These are phyloP conservation scores for Rhabdornis inornatus DNA, from an alignment of 2,113 vertebrate genomes.

Conservation along the genomic window DNA sequence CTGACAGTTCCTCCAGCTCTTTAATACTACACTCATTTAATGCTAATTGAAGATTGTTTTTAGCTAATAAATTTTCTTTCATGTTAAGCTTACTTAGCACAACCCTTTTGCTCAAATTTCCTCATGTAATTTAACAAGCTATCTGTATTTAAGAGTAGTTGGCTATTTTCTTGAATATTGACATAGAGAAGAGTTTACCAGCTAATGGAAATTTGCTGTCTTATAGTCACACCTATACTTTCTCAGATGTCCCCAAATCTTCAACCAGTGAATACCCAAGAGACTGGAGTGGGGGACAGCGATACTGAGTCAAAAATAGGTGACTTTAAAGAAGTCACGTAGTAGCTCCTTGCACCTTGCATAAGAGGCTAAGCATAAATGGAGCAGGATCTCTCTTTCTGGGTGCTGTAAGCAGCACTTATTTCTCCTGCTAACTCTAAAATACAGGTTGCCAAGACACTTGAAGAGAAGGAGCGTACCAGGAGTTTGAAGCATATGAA, in stretches of 20 bases:
- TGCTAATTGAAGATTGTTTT: not conserved
- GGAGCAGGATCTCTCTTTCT: not conserved
- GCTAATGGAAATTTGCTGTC: not conserved
- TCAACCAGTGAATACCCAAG: not conserved
- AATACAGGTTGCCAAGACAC: not conserved
- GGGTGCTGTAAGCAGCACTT: not conserved
- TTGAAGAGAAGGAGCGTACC: not conserved
- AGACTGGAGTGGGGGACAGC: not conserved
- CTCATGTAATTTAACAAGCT: slow-evolving; percentile 63
- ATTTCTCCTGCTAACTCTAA: not conserved
- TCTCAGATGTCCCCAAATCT: not conserved
- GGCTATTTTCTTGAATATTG: not conserved
- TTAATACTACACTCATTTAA: not conserved
- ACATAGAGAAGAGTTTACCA: not conserved
- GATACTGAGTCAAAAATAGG: not conserved
- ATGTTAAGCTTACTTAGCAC: not conserved
- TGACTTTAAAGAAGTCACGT: not conserved
- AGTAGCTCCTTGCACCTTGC: not conserved
- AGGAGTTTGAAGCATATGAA: not conserved
- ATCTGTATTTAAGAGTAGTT: not conserved
- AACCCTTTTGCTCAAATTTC: slow-evolving; percentile 50
- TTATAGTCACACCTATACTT: not conserved
- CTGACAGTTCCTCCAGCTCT: not conserved
- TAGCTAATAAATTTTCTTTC: not conserved
- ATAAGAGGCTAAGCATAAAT: not conserved